A percentile compares a stretch with the other conserved stretches of the same genome.
Evolutionary conservation across 2,888 invertebrate genomes (phyloP).

Genomic region (Lydus trimaculatus): DNA sequence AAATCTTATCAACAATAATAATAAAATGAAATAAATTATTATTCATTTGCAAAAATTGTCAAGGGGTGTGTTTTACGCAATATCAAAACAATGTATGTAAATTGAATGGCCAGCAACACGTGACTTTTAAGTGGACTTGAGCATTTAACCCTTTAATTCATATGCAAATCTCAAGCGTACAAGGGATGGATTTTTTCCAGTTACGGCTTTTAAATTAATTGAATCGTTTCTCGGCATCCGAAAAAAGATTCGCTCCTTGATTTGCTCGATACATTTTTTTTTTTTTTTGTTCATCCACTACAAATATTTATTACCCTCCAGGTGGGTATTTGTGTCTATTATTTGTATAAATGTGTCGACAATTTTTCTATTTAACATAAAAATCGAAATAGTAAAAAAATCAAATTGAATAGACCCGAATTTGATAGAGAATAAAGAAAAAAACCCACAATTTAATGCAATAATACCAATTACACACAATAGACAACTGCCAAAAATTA

Average conservation of each 20-base stretch:
- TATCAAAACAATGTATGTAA: slow-evolving; percentile 23
- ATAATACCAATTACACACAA: slow-evolving; percentile 52
- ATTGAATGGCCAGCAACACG: slow-evolving; percentile 31
- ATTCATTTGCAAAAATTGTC: not conserved
- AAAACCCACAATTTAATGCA: slow-evolving; percentile 45
- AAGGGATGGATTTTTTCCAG: not conserved
- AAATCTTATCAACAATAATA: no score
- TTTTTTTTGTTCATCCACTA: not conserved
- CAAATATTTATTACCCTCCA: slow-evolving; percentile 11
- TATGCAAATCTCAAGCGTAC: slow-evolving; percentile 35
- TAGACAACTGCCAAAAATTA: slow-evolving; percentile 51
- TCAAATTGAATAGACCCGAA: not conserved
- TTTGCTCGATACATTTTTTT: not conserved
- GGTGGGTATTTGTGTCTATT: slow-evolving; percentile 15
- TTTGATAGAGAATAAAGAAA: not conserved
- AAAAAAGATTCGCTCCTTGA: not conserved
- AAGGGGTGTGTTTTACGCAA: slow-evolving; percentile 4
- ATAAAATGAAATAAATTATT: not conserved
- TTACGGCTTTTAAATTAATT: slow-evolving; percentile 1
- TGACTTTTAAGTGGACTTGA: slow-evolving; percentile 32
- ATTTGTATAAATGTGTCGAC: slow-evolving; percentile 26
- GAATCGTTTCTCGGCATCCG: not conserved
- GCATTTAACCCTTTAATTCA: slow-evolving; percentile 39
- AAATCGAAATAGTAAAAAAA: slow-evolving; percentile 22
- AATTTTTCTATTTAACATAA: slow-evolving; percentile 35